Evolutionary conservation across 2,888 invertebrate species (phyloP), one percentile per base, ranked within the genome.

Genomic region (Cantharis flavilabris): DNA sequence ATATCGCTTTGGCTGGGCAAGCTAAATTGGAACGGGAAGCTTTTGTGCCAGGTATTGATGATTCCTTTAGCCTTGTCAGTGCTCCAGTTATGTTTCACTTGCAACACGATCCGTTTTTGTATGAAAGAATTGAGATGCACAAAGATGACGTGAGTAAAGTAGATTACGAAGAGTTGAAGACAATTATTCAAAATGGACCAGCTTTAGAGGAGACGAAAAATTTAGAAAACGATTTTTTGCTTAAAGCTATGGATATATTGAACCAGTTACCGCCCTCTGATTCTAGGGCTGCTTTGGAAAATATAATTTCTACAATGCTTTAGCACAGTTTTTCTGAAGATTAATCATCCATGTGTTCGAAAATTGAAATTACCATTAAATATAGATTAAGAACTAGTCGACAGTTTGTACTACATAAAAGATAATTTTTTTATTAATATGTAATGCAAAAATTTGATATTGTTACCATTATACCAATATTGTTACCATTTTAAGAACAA

Each of bases 1-100:
- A 97, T 89, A 89, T 97, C 72, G 97, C 97, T 0, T 89, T 97
- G 20, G 97, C 97, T 0, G 96, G 97, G 95, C 97, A 98, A 89
- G 92, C 92, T 13, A 91, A 90, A 82, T 84, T 91, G 70, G 96
- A 96, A 86, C 89, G 95, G 18, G 94, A 95, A 84, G 93, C 94
- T 2, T 96, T 96, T 80, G 79, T 84, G 11, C 82, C 82, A 16
- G 84, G 83, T 67, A 81, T 86, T 86, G 84, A 85, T 7, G 89
- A 89, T 16, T 85, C 90, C 0, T 94, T 95, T 87, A 94, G 93
- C 78, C 88, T 97, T 83, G 93, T 95, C 2, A 94, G 94, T 84
- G 96, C 96, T 3, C 97, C 97, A 0, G 93, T 96, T 4, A 90
- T 97, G 83, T 95, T 96, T 80, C 95, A 96, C 76, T 88, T 97